Evolutionary conservation across 2,113 vertebrate genomes (phyloP).

Genomic region (Fukomys damarensis): DNA sequence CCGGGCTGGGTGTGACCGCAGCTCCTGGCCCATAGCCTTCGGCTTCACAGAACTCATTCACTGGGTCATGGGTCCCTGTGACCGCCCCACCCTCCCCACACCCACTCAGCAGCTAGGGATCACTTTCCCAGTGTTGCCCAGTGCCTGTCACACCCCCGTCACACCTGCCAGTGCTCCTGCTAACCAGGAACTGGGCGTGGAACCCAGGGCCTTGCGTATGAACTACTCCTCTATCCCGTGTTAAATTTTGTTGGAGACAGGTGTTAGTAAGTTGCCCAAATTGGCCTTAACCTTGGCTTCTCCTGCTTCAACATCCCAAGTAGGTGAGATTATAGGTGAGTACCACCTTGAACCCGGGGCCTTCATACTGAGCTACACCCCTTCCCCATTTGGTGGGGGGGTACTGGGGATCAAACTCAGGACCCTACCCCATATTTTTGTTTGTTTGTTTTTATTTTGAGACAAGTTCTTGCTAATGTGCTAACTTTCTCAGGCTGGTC

Average conservation of each 20-base stretch:
- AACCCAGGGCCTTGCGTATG: background rate
- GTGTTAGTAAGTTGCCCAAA: background rate
- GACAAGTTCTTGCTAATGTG: background rate
- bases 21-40: background rate
- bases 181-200: background rate
- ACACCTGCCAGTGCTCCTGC: background rate
- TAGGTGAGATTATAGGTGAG: background rate
- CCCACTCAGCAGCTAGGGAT: background rate
- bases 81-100: background rate
- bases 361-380: background rate
- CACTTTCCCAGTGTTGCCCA: conserved; percentile 1
- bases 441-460: background rate
- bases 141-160: background rate
- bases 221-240: background rate
- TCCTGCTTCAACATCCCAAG: background rate
- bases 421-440: background rate
- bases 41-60: background rate
- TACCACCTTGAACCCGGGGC: background rate
- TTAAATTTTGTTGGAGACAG: background rate
- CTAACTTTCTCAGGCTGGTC: background rate
- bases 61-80: background rate
- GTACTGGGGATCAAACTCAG: background rate
- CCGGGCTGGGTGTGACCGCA: too few relatives aligned
- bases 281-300: background rate
- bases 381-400: too few relatives aligned